Conservation (phyloP, 2,888 invertebrate genomes). For the Pogonocherus hispidulus region DNA sequence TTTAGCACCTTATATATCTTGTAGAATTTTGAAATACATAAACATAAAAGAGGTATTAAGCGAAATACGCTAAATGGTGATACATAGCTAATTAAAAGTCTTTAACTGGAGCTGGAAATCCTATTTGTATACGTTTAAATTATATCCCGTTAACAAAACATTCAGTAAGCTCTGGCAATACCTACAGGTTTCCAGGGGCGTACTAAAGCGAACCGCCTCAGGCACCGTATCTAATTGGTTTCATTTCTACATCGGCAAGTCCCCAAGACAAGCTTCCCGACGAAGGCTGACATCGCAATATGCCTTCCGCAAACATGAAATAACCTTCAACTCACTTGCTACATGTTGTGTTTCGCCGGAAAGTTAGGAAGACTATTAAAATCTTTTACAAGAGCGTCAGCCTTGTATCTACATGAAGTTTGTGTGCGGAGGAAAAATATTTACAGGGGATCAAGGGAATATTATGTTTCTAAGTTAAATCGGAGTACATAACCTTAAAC, state of each 20-base stretch:
- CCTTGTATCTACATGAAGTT: not conserved
- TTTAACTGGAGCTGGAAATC: not conserved
- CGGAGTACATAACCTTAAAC: not conserved
- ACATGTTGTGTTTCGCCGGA: slow-evolving; percentile 29
- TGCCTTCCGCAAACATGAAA: slow-evolving; percentile 37
- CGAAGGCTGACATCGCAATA: slow-evolving; percentile 39
- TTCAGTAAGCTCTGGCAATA: slow-evolving; percentile 21
- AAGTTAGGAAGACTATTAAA: slow-evolving; percentile 27
- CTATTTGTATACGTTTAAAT: slow-evolving; percentile 18
- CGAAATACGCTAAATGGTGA: not conserved
- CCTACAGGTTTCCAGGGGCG: slow-evolving; percentile 31
- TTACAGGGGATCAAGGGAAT: not conserved
- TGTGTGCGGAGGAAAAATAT: not conserved
- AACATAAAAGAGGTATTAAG: no score
- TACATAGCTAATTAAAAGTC: not conserved
- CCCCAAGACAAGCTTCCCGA: slow-evolving; percentile 38
- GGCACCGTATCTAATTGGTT: slow-evolving; percentile 58
- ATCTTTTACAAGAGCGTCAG: slow-evolving; percentile 11
- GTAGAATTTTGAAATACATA: no score
- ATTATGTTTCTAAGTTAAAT: not conserved
- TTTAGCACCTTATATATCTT: no score
- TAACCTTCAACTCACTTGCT: slow-evolving; percentile 30
- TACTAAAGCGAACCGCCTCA: slow-evolving; percentile 32
- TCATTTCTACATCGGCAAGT: slow-evolving; percentile 61
- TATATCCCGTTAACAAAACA: slow-evolving; percentile 12